Percentiles rank a stretch among this genome's conserved stretches.
phyloP scores from a whole-genome alignment of 2,797 vertebrate genomes.

The Galago senegalensis region DNA sequence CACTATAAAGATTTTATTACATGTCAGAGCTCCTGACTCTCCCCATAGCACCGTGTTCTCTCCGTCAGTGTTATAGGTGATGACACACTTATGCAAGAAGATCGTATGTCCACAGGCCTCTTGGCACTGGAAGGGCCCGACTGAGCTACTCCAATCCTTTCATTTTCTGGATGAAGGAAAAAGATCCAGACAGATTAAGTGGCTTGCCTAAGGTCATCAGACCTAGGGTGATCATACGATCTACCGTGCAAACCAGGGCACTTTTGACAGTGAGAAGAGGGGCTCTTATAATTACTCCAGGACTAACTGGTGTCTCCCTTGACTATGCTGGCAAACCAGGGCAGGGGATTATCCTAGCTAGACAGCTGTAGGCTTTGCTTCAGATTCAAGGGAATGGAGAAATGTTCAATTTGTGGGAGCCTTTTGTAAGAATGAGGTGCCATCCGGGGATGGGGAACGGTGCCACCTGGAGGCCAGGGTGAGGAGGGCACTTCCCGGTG shows the following conservation, averaged over 20 bases:
- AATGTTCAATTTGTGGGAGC: not conserved
- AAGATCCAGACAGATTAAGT: not conserved
- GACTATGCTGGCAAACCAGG: not conserved
- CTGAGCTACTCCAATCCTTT: not conserved
- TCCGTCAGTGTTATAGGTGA: not conserved
- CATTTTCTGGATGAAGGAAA: conserved; percentile 1
- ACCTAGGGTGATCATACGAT: not conserved
- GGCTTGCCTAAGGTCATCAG: not conserved
- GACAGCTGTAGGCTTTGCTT: not conserved
- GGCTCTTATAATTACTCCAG: not conserved
- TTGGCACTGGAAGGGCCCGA: not conserved
- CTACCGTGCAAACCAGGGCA: not conserved
- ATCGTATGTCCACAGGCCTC: not conserved
- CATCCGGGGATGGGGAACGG: not conserved
- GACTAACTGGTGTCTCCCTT: not conserved
- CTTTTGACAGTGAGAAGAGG: not conserved
- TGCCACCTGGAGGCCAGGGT: not conserved
- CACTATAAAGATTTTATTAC: not conserved
- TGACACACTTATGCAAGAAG: not conserved
- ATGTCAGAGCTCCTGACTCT: not conserved
- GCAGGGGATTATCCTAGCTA: not conserved
- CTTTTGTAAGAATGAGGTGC: not conserved
- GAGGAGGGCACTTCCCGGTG: not conserved
- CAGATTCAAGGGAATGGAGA: not conserved
- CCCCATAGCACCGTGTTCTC: not conserved